Conservation (phyloP, 2,888 invertebrate genomes). For the Ochropacha duplaris region DNA sequence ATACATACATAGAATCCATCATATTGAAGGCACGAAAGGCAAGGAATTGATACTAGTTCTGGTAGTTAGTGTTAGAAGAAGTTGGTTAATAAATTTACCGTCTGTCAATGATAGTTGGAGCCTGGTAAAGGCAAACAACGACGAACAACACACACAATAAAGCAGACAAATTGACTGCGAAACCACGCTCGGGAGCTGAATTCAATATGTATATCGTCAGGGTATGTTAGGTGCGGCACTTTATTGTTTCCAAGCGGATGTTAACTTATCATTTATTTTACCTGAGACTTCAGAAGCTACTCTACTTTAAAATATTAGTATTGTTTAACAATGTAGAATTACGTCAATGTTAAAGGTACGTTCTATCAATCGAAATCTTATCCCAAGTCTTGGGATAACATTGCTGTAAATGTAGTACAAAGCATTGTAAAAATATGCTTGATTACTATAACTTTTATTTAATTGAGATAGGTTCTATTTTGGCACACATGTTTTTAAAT, state of each 20-base stretch:
- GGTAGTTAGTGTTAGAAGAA: slow-evolving; percentile 8
- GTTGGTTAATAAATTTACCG: slow-evolving; percentile 39
- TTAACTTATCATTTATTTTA: slow-evolving; percentile 38
- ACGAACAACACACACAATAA: slow-evolving; percentile 64
- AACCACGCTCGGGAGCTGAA: slow-evolving; percentile 55
- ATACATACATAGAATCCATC: no score
- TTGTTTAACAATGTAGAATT: neutral
- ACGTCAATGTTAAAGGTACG: no score
- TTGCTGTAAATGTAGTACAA: no score
- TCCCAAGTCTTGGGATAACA: no score
- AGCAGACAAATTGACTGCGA: slow-evolving; percentile 74
- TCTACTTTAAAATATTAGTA: neutral
- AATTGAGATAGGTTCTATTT: no score
- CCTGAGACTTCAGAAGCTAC: slow-evolving; percentile 5
- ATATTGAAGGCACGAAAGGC: neutral
- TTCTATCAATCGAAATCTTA: no score
- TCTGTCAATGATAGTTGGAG: slow-evolving; percentile 38
- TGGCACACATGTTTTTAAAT: no score
- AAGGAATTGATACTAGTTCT: neutral
- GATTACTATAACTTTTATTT: no score
- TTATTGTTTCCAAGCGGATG: slow-evolving; percentile 68
- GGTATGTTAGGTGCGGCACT: slow-evolving; percentile 51
- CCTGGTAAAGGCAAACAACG: slow-evolving; percentile 45
- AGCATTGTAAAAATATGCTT: no score
- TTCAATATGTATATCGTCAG: slow-evolving; percentile 55